Conservation (phyloP, 2,888 invertebrate genomes). For the Panorpa germanica region DNA sequence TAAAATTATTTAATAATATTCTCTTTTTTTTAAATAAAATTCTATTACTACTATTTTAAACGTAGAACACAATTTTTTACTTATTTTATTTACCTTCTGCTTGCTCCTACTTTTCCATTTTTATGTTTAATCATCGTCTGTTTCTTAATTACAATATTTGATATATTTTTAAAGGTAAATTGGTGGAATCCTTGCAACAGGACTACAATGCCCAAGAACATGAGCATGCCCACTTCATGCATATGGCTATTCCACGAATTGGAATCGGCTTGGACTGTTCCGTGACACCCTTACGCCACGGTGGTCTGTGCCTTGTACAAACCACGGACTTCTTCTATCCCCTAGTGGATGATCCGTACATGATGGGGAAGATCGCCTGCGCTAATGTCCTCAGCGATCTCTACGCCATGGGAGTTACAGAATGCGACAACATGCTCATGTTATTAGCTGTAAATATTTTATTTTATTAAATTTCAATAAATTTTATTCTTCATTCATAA, state of each 20-base stretch:
- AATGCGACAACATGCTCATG: constrained; percentile 92
- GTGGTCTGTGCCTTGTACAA: constrained; percentile 70
- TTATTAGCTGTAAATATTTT: constrained; percentile 65
- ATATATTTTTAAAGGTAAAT: too few species aligned
- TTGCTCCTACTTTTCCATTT: too few species aligned
- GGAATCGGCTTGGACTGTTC: constrained; percentile 84
- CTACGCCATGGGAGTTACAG: constrained; percentile 88
- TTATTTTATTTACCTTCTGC: too few species aligned
- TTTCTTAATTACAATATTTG: too few species aligned
- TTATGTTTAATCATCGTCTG: too few species aligned
- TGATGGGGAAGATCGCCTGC: constrained; percentile 87
- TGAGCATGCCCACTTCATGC: constrained; percentile 77
- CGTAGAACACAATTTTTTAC: too few species aligned
- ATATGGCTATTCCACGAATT: constrained; percentile 73
- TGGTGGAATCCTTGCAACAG: constrained; percentile 55
- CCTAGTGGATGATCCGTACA: constrained; percentile 80
- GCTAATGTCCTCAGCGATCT: constrained; percentile 85
- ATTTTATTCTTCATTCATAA: too few species aligned
- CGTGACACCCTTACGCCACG: constrained; percentile 69
- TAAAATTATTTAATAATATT: too few species aligned
- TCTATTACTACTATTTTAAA: too few species aligned
- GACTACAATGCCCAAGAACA: constrained; percentile 71
- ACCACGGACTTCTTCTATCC: constrained; percentile 91
- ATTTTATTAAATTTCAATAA: too few species aligned
- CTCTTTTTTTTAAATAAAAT: too few species aligned